Evolutionary conservation across 1,140 invertebrate species (phyloP).

Genomic region (Stegodyphus mimosarum): DNA sequence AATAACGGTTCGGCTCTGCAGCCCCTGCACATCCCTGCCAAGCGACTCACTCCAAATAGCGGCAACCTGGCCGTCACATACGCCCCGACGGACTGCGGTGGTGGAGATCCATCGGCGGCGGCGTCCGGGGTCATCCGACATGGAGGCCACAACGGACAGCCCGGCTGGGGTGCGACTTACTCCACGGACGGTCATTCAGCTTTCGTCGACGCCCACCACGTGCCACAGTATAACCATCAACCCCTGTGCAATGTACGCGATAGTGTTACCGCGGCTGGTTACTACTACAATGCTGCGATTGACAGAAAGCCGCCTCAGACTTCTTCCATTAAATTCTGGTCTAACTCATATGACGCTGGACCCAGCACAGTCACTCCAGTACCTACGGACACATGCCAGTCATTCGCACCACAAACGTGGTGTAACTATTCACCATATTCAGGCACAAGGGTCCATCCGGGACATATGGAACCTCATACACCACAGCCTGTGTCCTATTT

Average conservation of each 20-base stretch:
- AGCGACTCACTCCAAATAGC: conserved; percentile 73
- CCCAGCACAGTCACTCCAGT: conserved; percentile 69
- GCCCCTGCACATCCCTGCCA: conserved; percentile 85
- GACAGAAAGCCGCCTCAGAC: conserved; percentile 68
- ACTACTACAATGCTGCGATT: conserved; percentile 75
- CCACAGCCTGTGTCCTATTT: conserved; percentile 66
- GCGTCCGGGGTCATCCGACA: conserved; percentile 76
- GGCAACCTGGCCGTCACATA: conserved; percentile 65
- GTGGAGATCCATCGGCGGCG: conserved; percentile 64
- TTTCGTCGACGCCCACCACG: conserved; percentile 70
- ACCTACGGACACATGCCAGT: conserved; percentile 75
- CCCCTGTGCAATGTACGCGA: conserved; percentile 76
- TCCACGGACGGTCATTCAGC: conserved; percentile 75
- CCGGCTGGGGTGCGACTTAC: conserved; percentile 67
- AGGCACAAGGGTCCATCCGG: conserved; percentile 60
- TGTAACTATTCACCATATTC: conserved; percentile 79
- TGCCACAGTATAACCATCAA: conserved; percentile 67
- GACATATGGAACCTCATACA: conserved; percentile 66
- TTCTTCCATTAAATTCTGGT: conserved; percentile 77
- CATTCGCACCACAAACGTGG: conserved; percentile 76
- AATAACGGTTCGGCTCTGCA: conserved; percentile 7
- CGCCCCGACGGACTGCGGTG: conserved; percentile 68
- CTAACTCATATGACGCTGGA: conserved; percentile 70
- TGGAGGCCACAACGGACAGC: conserved; percentile 73
- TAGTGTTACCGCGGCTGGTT: conserved; percentile 76